These are phyloP conservation scores for Mya arenaria DNA, from an alignment of 1,140 invertebrate species.

Conservation along the genomic window DNA sequence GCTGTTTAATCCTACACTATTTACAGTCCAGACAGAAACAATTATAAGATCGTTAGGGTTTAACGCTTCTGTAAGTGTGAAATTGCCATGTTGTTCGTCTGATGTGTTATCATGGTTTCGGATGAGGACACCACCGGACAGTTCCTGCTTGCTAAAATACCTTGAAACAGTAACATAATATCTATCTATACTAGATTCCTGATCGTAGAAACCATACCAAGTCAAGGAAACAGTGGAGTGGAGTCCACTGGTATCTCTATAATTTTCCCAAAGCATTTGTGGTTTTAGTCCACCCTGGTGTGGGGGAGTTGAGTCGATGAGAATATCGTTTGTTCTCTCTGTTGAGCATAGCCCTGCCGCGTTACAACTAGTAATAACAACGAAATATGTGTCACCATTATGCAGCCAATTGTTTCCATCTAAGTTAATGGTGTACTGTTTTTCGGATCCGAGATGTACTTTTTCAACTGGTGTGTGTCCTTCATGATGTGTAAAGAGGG, in stretches of 20 bases:
- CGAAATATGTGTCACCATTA: slow-evolving; percentile 40
- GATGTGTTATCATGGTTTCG: neutral
- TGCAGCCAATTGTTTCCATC: slow-evolving; percentile 4
- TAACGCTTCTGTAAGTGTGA: slow-evolving; percentile 24
- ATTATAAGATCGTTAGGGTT: slow-evolving; percentile 40
- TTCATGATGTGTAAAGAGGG: slow-evolving; percentile 30
- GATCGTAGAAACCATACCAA: slow-evolving; percentile 40
- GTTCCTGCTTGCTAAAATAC: neutral
- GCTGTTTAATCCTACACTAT: slow-evolving; percentile 54
- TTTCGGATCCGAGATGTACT: neutral
- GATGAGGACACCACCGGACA: neutral
- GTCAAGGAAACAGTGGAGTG: neutral
- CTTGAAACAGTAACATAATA: slow-evolving; percentile 27
- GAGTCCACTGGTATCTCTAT: neutral
- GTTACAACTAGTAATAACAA: slow-evolving; percentile 45
- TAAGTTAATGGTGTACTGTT: slow-evolving; percentile 24
- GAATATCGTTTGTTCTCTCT: slow-evolving; percentile 7
- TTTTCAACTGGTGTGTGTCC: slow-evolving; percentile 21
- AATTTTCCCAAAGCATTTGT: slow-evolving; percentile 29
- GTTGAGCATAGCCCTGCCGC: slow-evolving; percentile 49
- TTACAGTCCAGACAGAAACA: slow-evolving; percentile 55
- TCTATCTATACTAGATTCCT: slow-evolving; percentile 21
- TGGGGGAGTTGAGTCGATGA: slow-evolving; percentile 57
- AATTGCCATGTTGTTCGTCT: slow-evolving; percentile 18
- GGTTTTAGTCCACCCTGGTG: slow-evolving; percentile 39